Percentiles rank a stretch among this genome's conserved stretches.
Conservation (phyloP, 2,113 vertebrate species). For the Castor canadensis region DNA sequence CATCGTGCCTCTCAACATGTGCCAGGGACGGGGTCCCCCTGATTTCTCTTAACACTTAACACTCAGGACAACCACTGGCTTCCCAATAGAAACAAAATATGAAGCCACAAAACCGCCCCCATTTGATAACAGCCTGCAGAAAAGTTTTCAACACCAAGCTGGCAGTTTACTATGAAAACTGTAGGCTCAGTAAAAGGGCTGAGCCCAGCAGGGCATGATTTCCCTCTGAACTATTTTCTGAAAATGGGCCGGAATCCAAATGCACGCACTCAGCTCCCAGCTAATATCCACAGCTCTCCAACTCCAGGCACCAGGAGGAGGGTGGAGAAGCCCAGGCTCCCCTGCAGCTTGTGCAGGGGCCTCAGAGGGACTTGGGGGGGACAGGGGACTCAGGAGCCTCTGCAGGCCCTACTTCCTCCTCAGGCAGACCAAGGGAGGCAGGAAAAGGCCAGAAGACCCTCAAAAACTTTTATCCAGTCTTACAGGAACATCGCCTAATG, state of each 20-base stretch:
- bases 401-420: neutral
- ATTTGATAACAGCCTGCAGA: neutral
- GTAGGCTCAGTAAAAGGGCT: neutral
- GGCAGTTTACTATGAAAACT: neutral
- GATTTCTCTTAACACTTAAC: neutral
- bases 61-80: neutral
- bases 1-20: neutral
- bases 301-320: neutral
- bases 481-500: neutral
- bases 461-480: neutral
- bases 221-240: neutral
- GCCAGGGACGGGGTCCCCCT: neutral
- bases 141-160: neutral
- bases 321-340: neutral
- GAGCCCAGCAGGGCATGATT: neutral
- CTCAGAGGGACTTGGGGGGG: neutral
- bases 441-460: neutral
- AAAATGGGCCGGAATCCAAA: conserved; percentile 13
- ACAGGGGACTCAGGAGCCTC: too few relatives aligned
- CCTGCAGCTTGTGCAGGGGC: too few relatives aligned
- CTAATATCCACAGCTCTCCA: neutral
- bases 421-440: neutral
- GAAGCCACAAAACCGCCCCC: neutral
- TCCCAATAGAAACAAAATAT: neutral
- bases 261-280: neutral